These are phyloP conservation scores for Atopsyche davidsoni DNA, from an alignment of 1,140 invertebrate genomes.

Conservation along the genomic window DNA sequence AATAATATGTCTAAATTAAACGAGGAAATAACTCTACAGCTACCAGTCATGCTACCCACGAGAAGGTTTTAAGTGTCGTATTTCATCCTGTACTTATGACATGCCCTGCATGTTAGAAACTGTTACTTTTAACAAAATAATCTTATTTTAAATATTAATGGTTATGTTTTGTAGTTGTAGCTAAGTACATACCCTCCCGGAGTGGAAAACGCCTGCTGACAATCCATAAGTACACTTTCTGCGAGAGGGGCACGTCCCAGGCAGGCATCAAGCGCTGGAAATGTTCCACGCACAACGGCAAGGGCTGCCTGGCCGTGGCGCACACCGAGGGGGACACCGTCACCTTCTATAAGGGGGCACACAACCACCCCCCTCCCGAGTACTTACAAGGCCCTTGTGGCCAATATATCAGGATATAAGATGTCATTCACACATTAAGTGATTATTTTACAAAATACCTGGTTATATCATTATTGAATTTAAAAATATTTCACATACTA, in stretches of 20 bases:
- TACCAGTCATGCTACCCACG: no score
- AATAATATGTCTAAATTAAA: no score
- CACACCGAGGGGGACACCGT: conserved; percentile 10
- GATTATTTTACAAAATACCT: no score
- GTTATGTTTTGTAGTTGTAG: conserved; percentile 1
- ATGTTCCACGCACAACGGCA: conserved; percentile 8
- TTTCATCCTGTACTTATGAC: neutral
- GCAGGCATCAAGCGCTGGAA: neutral
- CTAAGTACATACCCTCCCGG: conserved; percentile 4
- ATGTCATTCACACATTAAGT: neutral
- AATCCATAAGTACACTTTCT: conserved; percentile 5
- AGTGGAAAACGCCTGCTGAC: conserved; percentile 3
- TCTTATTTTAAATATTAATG: neutral
- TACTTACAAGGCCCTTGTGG: neutral
- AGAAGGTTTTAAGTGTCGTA: neutral
- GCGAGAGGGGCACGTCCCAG: neutral
- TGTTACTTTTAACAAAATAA: neutral
- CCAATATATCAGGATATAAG: conserved; percentile 1
- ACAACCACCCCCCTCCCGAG: conserved; percentile 3
- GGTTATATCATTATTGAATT: no score
- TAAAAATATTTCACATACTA: no score
- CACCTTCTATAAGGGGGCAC: neutral
- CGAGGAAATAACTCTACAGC: no score
- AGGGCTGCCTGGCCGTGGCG: conserved; percentile 9
- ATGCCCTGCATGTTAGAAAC: neutral